Evolutionary conservation across 2,888 invertebrate genomes (phyloP), one percentile per base, ranked within the genome.

Genomic region (Belgica antarctica): DNA sequence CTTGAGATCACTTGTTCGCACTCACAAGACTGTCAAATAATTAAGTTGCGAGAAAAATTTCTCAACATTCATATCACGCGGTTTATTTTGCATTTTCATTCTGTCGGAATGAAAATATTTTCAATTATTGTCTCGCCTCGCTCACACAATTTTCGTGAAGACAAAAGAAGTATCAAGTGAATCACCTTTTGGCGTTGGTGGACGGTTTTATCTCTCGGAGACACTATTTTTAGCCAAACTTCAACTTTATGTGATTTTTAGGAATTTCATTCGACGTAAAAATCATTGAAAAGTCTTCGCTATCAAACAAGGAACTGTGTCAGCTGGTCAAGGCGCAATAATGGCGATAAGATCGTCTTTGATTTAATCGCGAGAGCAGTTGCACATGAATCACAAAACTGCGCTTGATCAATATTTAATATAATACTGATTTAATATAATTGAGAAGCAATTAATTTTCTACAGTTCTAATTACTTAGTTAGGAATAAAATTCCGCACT

Each of bases 81-180:
- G 12, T 22, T n/a, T 68, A 27, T 68, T 68, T 68, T 68, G 57
- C 25, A 68, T 68, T 27, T 57, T 31, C 47, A 22, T 27, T 52
- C 7, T 12, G 19, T 28, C 57, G 68, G 57, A 68, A 68, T 68
- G 68, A 68, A 68, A 68, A 68, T 31, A 57, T 57, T 47, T 65
- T 68, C 19, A 46, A 57, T 52, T 31, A 57, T 52, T 19, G 28
- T 66, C 41, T n/a, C 63, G 15, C 61, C n/a, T 27, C 31, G 12
- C 28, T 47, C 52, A 8, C 34, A 31, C 12, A 52, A 52, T 52
- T n/a, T 7, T 22, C 52, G 4, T 22, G 52, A 52, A 52, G 52
- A 52, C 52, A 52, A 52, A 52, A 52, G 52, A 52, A 52, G 2
- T 52, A 12, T 41, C 52, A 52, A 52, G 52, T 52, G 52, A 52